These are phyloP conservation scores for Hyles lineata DNA, from an alignment of 2,888 invertebrate species.

Conservation along the genomic window DNA sequence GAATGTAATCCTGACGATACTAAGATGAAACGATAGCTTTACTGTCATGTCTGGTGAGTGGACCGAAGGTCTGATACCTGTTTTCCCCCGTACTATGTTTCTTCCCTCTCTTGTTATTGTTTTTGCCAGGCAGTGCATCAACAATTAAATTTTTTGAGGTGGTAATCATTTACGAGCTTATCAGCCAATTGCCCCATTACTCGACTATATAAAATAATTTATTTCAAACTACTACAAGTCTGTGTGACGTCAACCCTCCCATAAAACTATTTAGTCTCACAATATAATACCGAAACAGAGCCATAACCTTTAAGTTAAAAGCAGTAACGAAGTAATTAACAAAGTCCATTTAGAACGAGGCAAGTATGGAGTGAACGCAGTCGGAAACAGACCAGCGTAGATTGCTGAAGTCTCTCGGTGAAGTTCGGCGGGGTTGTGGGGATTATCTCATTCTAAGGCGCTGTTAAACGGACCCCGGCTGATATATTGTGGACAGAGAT, in stretches of 20 bases:
- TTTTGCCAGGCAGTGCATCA: too few relatives aligned
- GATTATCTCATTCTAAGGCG: constrained; percentile 4
- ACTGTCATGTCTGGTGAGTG: too few relatives aligned
- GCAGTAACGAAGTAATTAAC: neutral
- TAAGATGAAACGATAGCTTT: too few relatives aligned
- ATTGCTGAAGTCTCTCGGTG: neutral
- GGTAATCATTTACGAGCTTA: too few relatives aligned
- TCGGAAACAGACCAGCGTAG: neutral
- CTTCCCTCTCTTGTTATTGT: too few relatives aligned
- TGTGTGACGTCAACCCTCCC: neutral
- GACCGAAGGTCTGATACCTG: too few relatives aligned
- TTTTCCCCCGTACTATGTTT: too few relatives aligned
- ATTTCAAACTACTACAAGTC: too few relatives aligned
- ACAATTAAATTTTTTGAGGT: too few relatives aligned
- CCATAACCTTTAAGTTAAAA: neutral
- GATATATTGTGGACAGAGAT: neutral
- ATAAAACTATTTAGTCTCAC: neutral
- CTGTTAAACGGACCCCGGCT: neutral
- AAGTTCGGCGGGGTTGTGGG: neutral
- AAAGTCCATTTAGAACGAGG: neutral
- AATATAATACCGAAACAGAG: neutral
- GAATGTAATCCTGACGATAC: too few relatives aligned
- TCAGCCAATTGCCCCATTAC: too few relatives aligned
- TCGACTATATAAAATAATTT: too few relatives aligned
- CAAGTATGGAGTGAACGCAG: neutral